A percentile compares a stretch with the other conserved stretches of the same genome.
These are phyloP conservation scores for Arnoldichthys spilopterus DNA, from an alignment of 2,797 vertebrate genomes.

Conservation along the genomic window DNA sequence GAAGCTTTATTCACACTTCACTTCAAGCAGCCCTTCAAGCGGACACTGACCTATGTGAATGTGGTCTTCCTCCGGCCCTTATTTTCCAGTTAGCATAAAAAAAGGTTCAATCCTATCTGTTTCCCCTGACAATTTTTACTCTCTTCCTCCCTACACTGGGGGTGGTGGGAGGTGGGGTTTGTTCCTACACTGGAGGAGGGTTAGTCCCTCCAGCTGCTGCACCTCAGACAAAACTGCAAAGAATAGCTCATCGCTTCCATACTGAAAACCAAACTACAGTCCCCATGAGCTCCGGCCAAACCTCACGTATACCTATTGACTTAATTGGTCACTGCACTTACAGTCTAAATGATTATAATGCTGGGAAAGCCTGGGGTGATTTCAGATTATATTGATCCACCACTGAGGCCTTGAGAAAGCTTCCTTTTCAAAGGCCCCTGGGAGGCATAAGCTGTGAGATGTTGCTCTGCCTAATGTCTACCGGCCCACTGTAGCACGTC, in stretches of 20 bases:
- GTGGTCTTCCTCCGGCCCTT: slow-evolving; percentile 23
- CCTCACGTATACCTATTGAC: slow-evolving; percentile 6
- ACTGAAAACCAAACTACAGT: slow-evolving; percentile 28
- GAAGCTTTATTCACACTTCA: not conserved
- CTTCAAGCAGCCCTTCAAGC: slow-evolving; percentile 1
- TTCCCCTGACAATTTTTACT: slow-evolving; percentile 38
- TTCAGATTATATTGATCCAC: slow-evolving; percentile 19
- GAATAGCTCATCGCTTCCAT: not conserved
- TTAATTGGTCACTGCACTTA: not conserved
- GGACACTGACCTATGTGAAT: slow-evolving; percentile 15
- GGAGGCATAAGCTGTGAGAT: not conserved
- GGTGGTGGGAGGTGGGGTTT: too few species aligned
- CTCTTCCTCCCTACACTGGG: slow-evolving; percentile 3
- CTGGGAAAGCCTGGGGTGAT: not conserved
- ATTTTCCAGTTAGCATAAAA: not conserved
- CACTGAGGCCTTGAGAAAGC: not conserved
- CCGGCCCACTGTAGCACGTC: not conserved
- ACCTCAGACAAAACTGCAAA: not conserved
- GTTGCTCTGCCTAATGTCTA: not conserved
- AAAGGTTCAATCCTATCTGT: slow-evolving; percentile 36
- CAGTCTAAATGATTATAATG: not conserved
- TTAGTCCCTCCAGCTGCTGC: not conserved
- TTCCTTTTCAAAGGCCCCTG: slow-evolving; percentile 1
- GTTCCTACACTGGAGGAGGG: too few species aligned
- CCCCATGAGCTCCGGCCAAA: slow-evolving; percentile 19